Evolutionary conservation across 2,113 vertebrate genomes (phyloP).

Genomic region (Acrocephalus arundinaceus): DNA sequence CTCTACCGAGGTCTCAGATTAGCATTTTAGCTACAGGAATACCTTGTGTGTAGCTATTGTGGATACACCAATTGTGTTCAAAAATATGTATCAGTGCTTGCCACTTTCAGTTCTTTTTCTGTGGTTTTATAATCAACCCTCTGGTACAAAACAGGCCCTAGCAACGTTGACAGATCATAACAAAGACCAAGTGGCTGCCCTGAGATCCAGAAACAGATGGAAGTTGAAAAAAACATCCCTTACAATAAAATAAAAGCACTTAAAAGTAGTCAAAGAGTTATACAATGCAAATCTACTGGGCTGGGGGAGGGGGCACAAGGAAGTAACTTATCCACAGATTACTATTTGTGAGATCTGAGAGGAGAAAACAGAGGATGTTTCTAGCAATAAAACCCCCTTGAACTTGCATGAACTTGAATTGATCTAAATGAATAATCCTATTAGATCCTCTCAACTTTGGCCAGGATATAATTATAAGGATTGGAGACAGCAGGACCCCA

Average conservation of each 20-base stretch:
- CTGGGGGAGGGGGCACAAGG: fast-evolving
- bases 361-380: background rate
- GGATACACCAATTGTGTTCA: background rate
- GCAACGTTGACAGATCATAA: background rate
- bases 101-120: background rate
- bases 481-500: background rate
- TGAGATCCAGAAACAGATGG: background rate
- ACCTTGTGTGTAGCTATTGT: background rate
- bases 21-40: background rate
- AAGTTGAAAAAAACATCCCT: background rate
- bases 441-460: background rate
- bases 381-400: background rate
- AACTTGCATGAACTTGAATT: background rate
- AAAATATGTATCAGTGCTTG: fast-evolving
- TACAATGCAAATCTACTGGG: background rate
- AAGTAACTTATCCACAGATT: background rate
- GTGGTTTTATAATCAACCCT: background rate
- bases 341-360: background rate
- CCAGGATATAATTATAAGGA: background rate
- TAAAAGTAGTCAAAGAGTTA: background rate
- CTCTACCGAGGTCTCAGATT: background rate
- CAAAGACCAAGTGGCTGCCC: background rate
- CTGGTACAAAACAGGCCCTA: background rate
- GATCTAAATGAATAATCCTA: conserved; percentile 17
- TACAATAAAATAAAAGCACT: background rate